Evolutionary conservation across 2,113 vertebrate genomes (phyloP), one percentile per base, ranked within the genome.

Genomic region (Poecile atricapillus): DNA sequence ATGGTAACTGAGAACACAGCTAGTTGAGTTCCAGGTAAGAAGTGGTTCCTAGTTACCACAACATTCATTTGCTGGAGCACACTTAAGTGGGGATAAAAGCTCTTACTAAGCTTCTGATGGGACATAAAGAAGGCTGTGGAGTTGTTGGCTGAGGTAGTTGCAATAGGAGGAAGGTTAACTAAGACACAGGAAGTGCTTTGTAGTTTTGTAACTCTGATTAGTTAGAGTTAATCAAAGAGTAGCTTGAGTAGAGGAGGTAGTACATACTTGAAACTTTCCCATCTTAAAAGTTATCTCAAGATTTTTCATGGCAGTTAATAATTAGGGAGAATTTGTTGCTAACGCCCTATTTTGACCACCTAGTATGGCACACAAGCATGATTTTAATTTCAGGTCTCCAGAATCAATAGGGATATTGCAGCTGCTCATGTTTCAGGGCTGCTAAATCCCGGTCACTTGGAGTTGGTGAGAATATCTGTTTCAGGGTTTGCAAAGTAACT

Each of bases 171-270:
- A 78, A 69, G 64, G 35, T 33, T 65, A 76, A 47, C 27, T 90
- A 17, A 6, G 27, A 37, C 19, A 31, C 0, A 0, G 13, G 24
- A 68, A 1, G 10, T 70, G n/a, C 31, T 75, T 87, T 7, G 2
- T 63, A 59, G 25, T 71, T 90, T 76, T 81, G 16, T 62, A 41
- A 47, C 46, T 71, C 53, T 55, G 52, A 44, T 25, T 44, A 39
- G 39, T 39, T 39, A 39, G 39, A 39, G 39, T 39, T 39, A 39
- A 11, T 39, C 39, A 39, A 39, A 39, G 55, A 69, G 11, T 50
- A 53, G 53, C 55, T 87, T 68, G 37, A 39, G 18, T 41, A 64
- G 69, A 55, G 35, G 30, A 24, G 18, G 43, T 74, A 56, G 43
- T 33, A 78, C 3, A 1, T 79, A 79, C 35, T 76, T 49, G n/a